Conservation (phyloP, 2,797 vertebrate genomes). For the Geotrypetes seraphini region DNA sequence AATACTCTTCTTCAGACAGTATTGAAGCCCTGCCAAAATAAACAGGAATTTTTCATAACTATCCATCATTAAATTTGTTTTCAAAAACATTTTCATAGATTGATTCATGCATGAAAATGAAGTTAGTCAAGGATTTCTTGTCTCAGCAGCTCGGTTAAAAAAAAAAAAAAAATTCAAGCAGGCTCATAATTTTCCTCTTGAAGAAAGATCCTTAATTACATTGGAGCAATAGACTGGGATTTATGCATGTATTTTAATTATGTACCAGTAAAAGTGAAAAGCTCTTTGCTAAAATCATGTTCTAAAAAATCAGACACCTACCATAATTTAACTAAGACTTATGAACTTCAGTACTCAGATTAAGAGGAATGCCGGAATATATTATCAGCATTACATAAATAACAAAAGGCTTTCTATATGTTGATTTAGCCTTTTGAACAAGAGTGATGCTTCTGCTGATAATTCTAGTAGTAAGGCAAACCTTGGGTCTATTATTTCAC, state of each 20-base stretch:
- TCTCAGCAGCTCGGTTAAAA: constrained; percentile 17
- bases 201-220: constrained; percentile 45
- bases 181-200: constrained; percentile 30
- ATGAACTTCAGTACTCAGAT: constrained; percentile 29
- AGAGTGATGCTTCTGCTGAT: constrained; percentile 17
- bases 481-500: background rate
- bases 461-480: constrained; percentile 12
- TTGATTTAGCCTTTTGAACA: constrained; percentile 12
- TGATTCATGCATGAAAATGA: constrained; percentile 33
- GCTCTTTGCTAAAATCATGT: constrained; percentile 28
- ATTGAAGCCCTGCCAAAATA: too few species aligned
- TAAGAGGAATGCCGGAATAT: constrained; percentile 22
- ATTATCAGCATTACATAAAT: constrained; percentile 26
- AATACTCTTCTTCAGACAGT: too few species aligned
- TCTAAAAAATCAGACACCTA: constrained; percentile 31
- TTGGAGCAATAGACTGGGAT: constrained; percentile 28
- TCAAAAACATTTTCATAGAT: constrained; percentile 23
- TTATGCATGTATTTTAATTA: constrained; percentile 43
- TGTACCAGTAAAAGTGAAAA: constrained; percentile 36
- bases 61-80: constrained; percentile 26
- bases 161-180: constrained; percentile 6
- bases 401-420: constrained; percentile 21
- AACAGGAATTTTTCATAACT: constrained; percentile 13
- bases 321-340: constrained; percentile 8
- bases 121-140: constrained; percentile 22